These are phyloP conservation scores for Caenorhabditis angaria DNA, from an alignment of 2,888 invertebrate genomes.

Conservation along the genomic window DNA sequence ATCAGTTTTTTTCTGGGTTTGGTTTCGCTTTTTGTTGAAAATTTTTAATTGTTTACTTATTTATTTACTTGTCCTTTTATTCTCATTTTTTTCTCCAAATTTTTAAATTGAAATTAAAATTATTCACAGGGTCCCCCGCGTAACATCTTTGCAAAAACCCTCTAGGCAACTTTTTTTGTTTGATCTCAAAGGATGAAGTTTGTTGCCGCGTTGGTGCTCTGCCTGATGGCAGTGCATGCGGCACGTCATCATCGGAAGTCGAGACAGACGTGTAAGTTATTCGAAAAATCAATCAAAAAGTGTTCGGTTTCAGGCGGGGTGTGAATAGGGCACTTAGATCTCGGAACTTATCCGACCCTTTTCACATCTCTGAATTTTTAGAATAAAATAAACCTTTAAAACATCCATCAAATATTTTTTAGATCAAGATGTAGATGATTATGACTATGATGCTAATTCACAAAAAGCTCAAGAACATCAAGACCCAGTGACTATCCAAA, in stretches of 20 bases:
- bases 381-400: background rate
- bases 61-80: background rate
- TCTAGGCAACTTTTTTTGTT: background rate
- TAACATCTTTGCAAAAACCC: background rate
- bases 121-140: background rate
- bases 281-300: background rate
- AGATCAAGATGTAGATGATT: slow-evolving; percentile 54
- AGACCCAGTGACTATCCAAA: slow-evolving; percentile 58
- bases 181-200: background rate
- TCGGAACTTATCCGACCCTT: no score
- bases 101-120: background rate
- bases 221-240: slow-evolving; percentile 18
- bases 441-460: slow-evolving; percentile 23
- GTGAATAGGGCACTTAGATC: no score
- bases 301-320: no score
- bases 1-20: background rate
- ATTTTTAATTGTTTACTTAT: background rate
- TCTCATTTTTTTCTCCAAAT: background rate
- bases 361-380: no score
- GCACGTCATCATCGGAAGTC: slow-evolving; percentile 36
- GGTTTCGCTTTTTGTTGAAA: background rate
- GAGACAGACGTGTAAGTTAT: slow-evolving; percentile 38
- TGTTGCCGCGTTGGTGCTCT: slow-evolving; percentile 8
- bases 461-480: background rate
- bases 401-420: slow-evolving; percentile 8